Evolutionary conservation across 1,140 invertebrate species (phyloP), one percentile per base, ranked within the genome.

Genomic region (Pseudoatta argentina): DNA sequence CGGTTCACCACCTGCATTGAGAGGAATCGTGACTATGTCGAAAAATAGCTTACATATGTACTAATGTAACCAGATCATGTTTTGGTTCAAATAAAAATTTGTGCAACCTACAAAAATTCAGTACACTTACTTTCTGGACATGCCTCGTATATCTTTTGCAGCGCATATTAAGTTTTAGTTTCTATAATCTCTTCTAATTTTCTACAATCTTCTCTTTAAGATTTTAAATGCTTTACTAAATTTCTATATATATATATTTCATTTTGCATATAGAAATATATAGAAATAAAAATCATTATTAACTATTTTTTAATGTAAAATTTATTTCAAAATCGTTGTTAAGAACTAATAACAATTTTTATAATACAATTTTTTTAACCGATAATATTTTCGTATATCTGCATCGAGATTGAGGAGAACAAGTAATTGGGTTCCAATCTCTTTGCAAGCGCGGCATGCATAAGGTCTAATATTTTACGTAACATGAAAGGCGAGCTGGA

Each of bases 401-500:
- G 12, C 6, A 27, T 21, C 16, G 10, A 63, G 27, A 24, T n/a
- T 69, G n/a, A 79, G 44, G 75, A 24, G n/a, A 44, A 1, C 5
- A 71, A 30, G 27, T 30, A 30, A 79, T 69, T 57, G 4, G 14
- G 30, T 5, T 21, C 21, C 30, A 57, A 21, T 14, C 21, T 1
- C n/a, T 27, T 27, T 8, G 63, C 39, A 63, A 34, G 48, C 27
- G 21, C 55, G 30, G 44, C 88, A 89, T 89, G 88, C 88, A 89
- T 21, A 21, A 48, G 55, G 2, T 12, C 10, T 21, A 72, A 59
- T 51, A 63, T 24, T 30, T 66, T 21, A 76, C 79, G 71, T 76
- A 86, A 89, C 88, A 89, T 44, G 72, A 69, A 89, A 89, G 67
- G 61, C 88, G 53, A 89, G 76, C 73, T 76, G 16, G 59, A 63